These are phyloP conservation scores for Coregonus ussuriensis DNA, from an alignment of 2,797 vertebrate species.

Conservation along the genomic window DNA sequence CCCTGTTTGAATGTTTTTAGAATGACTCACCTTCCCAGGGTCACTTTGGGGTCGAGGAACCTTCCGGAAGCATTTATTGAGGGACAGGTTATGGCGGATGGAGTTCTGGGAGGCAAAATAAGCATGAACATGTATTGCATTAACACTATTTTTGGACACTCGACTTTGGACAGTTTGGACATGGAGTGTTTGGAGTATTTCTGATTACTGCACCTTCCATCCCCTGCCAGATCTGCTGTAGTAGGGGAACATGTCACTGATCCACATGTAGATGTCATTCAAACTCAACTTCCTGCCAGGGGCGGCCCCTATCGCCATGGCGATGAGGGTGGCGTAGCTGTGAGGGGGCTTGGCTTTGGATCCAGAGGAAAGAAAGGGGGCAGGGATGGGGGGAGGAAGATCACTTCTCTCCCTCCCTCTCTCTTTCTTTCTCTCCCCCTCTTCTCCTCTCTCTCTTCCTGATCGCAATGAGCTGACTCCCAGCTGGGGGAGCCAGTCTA, in stretches of 20 bases:
- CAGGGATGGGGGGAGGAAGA: conserved; percentile 59
- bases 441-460: conserved; percentile 76
- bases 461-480: conserved; percentile 89
- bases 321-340: conserved; percentile 96
- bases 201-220: conserved; percentile 86
- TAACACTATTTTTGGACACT: neutral
- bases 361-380: conserved; percentile 54
- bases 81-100: conserved; percentile 96
- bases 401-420: conserved; percentile 82
- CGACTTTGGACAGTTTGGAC: neutral
- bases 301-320: conserved; percentile 92
- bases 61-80: conserved; percentile 98
- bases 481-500: conserved; percentile 97
- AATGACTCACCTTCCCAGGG: conserved; percentile 89
- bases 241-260: conserved; percentile 95
- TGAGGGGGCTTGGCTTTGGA: conserved; percentile 90
- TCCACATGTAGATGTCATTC: conserved; percentile 99
- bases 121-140: neutral
- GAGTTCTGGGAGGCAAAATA: conserved; percentile 84
- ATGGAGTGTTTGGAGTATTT: too few relatives aligned
- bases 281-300: conserved; percentile 92
- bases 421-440: conserved; percentile 78
- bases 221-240: conserved; percentile 94
- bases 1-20: neutral
- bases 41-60: conserved; percentile 94